phyloP scores from a whole-genome alignment of 1,140 invertebrate genomes.

The Copidosoma floridanum region DNA sequence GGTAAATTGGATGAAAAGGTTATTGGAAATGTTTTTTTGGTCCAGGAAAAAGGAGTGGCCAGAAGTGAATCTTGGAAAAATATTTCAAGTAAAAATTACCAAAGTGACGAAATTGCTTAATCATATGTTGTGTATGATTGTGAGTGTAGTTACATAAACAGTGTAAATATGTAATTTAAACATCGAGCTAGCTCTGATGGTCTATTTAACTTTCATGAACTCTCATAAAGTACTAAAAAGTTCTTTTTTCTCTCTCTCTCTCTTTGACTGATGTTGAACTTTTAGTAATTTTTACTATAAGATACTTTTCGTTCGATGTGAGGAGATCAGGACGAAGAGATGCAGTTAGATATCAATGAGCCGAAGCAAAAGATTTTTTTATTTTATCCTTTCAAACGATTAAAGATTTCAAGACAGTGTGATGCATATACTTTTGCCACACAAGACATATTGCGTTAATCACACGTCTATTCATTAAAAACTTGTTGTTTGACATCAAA shows the following conservation, averaged over 20 bases:
- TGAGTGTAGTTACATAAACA: not conserved
- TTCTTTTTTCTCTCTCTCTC: no score
- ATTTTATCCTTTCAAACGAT: not conserved
- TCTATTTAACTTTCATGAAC: no score
- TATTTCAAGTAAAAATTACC: slow-evolving; percentile 26
- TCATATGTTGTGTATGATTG: not conserved
- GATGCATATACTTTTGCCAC: not conserved
- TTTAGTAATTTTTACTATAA: slow-evolving; percentile 26
- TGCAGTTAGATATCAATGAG: slow-evolving; percentile 26
- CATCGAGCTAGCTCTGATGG: no score
- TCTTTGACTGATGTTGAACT: no score
- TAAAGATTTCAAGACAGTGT: not conserved
- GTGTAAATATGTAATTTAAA: no score
- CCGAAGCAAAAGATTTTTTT: slow-evolving; percentile 20
- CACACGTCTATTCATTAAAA: not conserved
- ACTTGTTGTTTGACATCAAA: not conserved
- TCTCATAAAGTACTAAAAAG: no score
- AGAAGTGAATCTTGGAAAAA: not conserved
- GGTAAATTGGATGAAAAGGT: slow-evolving; percentile 41
- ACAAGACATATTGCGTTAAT: slow-evolving; percentile 4
- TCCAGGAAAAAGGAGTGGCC: not conserved
- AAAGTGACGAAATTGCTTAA: slow-evolving; percentile 11
- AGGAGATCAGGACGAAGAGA: slow-evolving; percentile 27
- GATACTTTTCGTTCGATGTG: slow-evolving; percentile 4
- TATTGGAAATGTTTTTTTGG: slow-evolving; percentile 19